Evolutionary conservation across 2,113 vertebrate genomes (phyloP), one percentile per base, ranked within the genome.

Genomic region (Lepidothrix coronata): DNA sequence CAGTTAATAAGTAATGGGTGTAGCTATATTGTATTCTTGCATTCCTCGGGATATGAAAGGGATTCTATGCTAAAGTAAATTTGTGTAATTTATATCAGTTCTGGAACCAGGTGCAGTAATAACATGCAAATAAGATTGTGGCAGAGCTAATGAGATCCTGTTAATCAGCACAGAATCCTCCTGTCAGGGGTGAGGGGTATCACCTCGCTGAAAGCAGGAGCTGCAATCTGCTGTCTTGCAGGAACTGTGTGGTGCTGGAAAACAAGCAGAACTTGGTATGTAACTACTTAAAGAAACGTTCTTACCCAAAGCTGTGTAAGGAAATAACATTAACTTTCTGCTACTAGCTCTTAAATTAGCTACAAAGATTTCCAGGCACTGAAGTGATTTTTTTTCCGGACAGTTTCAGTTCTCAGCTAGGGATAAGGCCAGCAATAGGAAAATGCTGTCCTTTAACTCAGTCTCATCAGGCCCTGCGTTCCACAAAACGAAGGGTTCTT

Each of bases 141-240:
- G 24, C 70, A 65, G 39, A 72, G 66, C 16, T 18, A 22, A 21
- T 2, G 13, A 59, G 9, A 57, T 6, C 4, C 86, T 14, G 21
- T 51, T 12, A 55, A 80, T 22, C 59, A 58, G 52, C 68, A 63
- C 1, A 9, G 59, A 55, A 25, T 6, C 12, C 25, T 52, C 16
- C 27, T 35, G 6, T 11, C 5, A 5, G 12, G 8, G 7, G 10
- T 10, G 7, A 76, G 58, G 11, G 17, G 73, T 3, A 88, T 5
- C 35, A 3, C 48, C 43, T 11, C 0, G 0, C 54, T 11, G 6
- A 24, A 28, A 39, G 49, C 3, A 11, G 7, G 19, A 2, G 12
- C 39, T 2, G 31, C 37, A 65, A 65, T 12, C 49, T 8, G 49
- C 30, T 2, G 12, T n/a, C 31, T 6, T 0, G 0, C 4, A 2